Conservation (phyloP, 23 tunicate genomes). For the Clavelina lepadiformis region DNA sequence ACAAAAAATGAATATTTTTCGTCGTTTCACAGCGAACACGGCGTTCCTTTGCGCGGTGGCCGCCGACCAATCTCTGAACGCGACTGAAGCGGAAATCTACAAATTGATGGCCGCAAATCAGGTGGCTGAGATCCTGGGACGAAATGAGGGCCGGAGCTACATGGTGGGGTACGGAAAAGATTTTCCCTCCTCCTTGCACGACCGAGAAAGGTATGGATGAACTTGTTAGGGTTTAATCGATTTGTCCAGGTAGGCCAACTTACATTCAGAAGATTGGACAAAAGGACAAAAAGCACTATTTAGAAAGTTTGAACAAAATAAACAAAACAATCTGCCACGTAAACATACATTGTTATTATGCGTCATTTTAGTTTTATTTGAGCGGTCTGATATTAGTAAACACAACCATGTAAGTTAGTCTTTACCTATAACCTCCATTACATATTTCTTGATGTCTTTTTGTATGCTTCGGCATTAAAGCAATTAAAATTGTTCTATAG, state of each 20-base stretch:
- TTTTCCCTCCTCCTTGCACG: slow-evolving; percentile 37
- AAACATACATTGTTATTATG: no score
- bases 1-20: no score
- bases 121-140: slow-evolving; percentile 41
- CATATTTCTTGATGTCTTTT: no score
- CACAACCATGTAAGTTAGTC: no score
- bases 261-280: background rate
- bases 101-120: slow-evolving; percentile 29
- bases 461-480: no score
- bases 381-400: no score
- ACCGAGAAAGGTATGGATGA: slow-evolving; percentile 89
- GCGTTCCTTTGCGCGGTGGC: slow-evolving; percentile 51
- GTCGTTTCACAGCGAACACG: slow-evolving; percentile 54
- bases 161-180: slow-evolving; percentile 63
- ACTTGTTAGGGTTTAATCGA: background rate
- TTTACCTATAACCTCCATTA: no score
- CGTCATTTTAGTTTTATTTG: no score
- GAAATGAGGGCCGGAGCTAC: slow-evolving; percentile 24
- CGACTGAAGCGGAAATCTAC: slow-evolving; percentile 1
- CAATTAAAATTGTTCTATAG: no score
- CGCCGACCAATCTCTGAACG: slow-evolving; percentile 10
- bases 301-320: background rate
- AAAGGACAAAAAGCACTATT: background rate
- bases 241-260: background rate
- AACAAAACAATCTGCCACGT: no score